Evolutionary conservation across 2,797 vertebrate genomes (phyloP), one percentile per base, ranked within the genome.

Genomic region (Mormyrus proboscirostris): DNA sequence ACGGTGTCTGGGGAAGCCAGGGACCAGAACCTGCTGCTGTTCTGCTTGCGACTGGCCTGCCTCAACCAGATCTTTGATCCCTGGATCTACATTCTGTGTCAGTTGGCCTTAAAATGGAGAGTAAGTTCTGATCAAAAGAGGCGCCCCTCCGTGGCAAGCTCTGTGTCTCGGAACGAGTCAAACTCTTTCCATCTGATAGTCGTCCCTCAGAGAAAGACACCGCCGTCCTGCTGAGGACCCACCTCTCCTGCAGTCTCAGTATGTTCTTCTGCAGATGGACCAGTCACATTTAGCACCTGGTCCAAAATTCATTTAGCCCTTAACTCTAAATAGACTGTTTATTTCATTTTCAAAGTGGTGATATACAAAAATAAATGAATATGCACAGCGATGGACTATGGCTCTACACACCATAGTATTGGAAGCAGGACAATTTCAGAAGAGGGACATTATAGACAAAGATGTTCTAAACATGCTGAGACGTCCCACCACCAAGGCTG

Each of bases 31-130:
- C 16, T 87, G 14, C 38, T 87, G 16, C 86, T 87, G 0, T 59
- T 87, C 55, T 59, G 47, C 33, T 16, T 87, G 55, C 86, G 86
- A 0, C 86, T 87, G 33, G 86, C 86, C 55, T 87, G 86, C 38
- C 86, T 87, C 29, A 87, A 87, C 33, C 86, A 87, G 55, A 87
- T 87, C 86, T 87, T 51, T 44, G 86, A 87, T 29, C 86, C 86
- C 12, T 87, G 86, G 86, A 87, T 87, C 53, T 87, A 87, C 86
- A 87, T 87, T 7, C 86, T 87, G 3, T 87, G 86, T 29, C 86
- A 87, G 53, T 55, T 87, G 55, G 53, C 86, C 53, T 41, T 87
- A 25, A 86, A 38, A 19, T 55, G 49, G 86, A 57, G 38, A n/a
- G 55, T n/a, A 44, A 16, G 19, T 38, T 62, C 53, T 2, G 38